A percentile compares a stretch with the other conserved stretches of the same genome.
Evolutionary conservation across 2,888 invertebrate species (phyloP).

Genomic region (Cephonodes hylas): DNA sequence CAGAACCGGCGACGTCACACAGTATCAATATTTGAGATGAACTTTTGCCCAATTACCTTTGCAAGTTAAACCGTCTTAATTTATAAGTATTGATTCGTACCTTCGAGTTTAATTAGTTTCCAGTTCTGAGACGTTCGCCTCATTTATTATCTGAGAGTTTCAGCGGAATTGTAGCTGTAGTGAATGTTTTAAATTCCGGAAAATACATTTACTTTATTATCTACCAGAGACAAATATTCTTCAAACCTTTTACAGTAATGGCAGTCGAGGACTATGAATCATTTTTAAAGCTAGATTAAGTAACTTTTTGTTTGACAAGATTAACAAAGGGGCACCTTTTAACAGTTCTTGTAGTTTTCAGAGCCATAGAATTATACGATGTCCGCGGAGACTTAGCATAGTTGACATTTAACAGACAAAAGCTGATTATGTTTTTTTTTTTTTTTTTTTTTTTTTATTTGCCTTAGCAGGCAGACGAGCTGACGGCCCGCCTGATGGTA

Average conservation of each 20-base stretch:
- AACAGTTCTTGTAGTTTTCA: background rate
- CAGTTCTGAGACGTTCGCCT: constrained; percentile 58
- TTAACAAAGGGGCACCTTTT: background rate
- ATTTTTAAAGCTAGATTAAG: background rate
- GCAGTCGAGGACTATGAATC: background rate
- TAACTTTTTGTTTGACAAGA: background rate
- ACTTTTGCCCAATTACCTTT: constrained; percentile 73
- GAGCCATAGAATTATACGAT: background rate
- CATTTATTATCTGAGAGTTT: constrained; percentile 65
- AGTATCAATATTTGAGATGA: constrained; percentile 68
- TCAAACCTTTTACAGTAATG: background rate
- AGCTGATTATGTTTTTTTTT: too few relatives aligned
- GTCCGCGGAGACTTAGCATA: background rate
- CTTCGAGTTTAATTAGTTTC: constrained; percentile 75
- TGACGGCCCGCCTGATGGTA: too few relatives aligned
- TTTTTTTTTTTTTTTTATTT: too few relatives aligned
- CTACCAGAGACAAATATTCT: background rate
- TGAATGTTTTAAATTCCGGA: constrained; percentile 8
- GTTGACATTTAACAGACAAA: too few relatives aligned
- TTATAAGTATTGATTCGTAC: constrained; percentile 71
- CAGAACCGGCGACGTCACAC: constrained; percentile 33
- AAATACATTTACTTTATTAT: constrained; percentile 9
- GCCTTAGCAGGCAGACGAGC: too few relatives aligned
- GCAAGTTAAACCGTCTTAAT: constrained; percentile 72
- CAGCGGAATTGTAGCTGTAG: constrained; percentile 8